These are phyloP conservation scores for Typhlichthys subterraneus DNA, from an alignment of 2,797 vertebrate genomes.

Conservation along the genomic window DNA sequence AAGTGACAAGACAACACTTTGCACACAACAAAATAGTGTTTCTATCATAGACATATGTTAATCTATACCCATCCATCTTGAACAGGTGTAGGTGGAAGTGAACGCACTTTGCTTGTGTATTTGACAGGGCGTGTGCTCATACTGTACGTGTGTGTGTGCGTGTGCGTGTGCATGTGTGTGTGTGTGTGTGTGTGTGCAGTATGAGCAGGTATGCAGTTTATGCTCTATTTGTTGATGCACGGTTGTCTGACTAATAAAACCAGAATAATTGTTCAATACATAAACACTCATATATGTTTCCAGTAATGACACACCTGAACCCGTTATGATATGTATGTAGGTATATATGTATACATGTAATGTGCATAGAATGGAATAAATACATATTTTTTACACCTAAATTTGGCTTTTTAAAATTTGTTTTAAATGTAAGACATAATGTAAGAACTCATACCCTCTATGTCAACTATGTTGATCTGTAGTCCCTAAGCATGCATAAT, in stretches of 20 bases:
- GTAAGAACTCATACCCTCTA: not conserved
- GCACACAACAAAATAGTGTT: not conserved
- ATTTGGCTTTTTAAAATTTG: too few relatives aligned
- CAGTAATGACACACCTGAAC: conserved; percentile 11
- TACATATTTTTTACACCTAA: not conserved
- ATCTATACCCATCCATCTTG: not conserved
- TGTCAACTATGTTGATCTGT: not conserved
- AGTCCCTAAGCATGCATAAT: not conserved
- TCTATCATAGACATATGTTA: not conserved
- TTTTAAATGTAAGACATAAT: not conserved
- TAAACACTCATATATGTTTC: conserved; percentile 4
- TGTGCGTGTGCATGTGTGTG: not conserved
- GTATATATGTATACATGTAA: too few relatives aligned
- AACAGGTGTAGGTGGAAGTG: not conserved
- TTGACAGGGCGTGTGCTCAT: not conserved
- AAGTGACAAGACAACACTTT: conserved; percentile 1
- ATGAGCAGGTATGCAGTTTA: not conserved
- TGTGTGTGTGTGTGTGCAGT: not conserved
- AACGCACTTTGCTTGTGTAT: not conserved
- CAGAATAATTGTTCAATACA: not conserved
- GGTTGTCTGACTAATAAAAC: not conserved
- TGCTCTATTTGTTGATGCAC: not conserved
- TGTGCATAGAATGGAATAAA: not conserved
- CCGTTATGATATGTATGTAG: too few relatives aligned
- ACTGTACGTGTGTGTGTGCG: not conserved